Evolutionary conservation across 1,140 invertebrate species (phyloP).

Genomic region (Pogonognathellus flavescens): DNA sequence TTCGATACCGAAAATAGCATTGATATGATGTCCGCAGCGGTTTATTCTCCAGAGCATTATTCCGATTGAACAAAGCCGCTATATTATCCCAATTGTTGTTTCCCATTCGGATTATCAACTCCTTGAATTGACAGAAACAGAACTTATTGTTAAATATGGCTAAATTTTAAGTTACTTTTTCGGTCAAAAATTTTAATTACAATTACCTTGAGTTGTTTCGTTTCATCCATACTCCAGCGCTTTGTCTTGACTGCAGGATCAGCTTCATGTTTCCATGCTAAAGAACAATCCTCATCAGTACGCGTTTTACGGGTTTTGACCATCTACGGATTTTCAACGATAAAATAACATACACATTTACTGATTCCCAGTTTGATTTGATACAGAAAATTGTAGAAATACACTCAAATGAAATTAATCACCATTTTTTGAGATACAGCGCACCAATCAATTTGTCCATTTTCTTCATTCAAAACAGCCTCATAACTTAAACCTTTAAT

Average conservation of each 20-base stretch:
- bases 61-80: conserved; percentile 23
- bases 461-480: not conserved
- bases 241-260: conserved; percentile 49
- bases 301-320: conserved; percentile 54
- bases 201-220: conserved; percentile 53
- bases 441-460: conserved; percentile 52
- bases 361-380: too few species aligned
- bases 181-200: conserved; percentile 51
- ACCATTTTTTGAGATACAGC: conserved; percentile 57
- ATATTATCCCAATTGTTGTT: conserved; percentile 49
- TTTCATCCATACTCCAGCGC: conserved; percentile 54
- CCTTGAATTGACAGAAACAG: too few species aligned
- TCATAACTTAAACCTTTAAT: conserved; percentile 51
- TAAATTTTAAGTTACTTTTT: too few species aligned
- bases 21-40: conserved; percentile 50
- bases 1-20: conserved; percentile 58
- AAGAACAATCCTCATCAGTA: conserved; percentile 54
- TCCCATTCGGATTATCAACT: not conserved
- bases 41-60: not conserved
- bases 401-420: too few species aligned
- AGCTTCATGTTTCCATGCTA: conserved; percentile 57
- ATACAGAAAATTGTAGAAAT: too few species aligned
- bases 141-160: too few species aligned
- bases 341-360: too few species aligned
- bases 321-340: conserved; percentile 21